Percentiles rank a stretch among this genome's conserved stretches.
phyloP scores from a whole-genome alignment of 30 jellyfish, hydroid and myxozoan genomes.

The Cassiopea xamachana region DNA sequence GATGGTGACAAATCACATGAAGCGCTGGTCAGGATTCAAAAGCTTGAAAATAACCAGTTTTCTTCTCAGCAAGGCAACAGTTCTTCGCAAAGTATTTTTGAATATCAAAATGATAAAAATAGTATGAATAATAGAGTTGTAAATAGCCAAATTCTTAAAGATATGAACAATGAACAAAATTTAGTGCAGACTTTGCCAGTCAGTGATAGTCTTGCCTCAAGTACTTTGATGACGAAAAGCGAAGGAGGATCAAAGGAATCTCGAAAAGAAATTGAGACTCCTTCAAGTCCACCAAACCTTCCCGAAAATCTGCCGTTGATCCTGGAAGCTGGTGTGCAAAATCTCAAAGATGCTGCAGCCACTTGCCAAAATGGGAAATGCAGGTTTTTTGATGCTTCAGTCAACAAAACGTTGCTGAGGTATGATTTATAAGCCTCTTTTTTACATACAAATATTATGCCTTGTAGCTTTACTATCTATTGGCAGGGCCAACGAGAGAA shows the following conservation, averaged over 20 bases:
- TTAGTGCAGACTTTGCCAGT: not conserved
- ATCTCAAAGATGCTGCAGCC: conserved; percentile 87
- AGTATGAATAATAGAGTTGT: not conserved
- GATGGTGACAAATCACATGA: not conserved
- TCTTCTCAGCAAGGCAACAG: not conserved
- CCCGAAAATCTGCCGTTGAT: conserved; percentile 82
- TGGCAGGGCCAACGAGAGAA: no score
- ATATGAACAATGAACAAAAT: not conserved
- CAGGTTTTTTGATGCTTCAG: conserved; percentile 78
- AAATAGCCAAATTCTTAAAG: not conserved
- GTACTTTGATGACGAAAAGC: not conserved
- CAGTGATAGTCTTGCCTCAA: not conserved
- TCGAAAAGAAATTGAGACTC: conserved; percentile 44
- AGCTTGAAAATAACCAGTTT: not conserved
- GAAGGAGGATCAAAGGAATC: conserved; percentile 28
- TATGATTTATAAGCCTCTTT: conserved; percentile 20
- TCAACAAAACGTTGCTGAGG: conserved; percentile 89
- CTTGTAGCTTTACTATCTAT: not conserved
- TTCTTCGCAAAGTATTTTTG: not conserved
- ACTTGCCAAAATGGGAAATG: conserved; percentile 80
- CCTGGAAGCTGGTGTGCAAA: conserved; percentile 60
- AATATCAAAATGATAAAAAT: not conserved
- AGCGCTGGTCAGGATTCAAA: not conserved
- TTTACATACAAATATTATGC: no score
- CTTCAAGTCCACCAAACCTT: conserved; percentile 77